These are phyloP conservation scores for Microcebus tavaratra DNA, from an alignment of 2,113 vertebrate genomes.

Conservation along the genomic window DNA sequence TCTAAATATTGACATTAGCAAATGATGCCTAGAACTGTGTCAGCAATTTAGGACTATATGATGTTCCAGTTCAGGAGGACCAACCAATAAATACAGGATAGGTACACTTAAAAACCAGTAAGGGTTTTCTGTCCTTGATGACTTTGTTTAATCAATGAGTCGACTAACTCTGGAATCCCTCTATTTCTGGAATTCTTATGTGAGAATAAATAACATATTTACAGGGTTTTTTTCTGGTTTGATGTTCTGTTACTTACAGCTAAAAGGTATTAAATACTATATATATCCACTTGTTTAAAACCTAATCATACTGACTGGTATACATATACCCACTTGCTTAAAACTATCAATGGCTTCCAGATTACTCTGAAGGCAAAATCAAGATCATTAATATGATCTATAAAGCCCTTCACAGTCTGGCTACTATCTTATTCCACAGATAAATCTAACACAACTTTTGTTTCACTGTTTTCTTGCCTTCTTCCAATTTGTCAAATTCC, in stretches of 20 bases:
- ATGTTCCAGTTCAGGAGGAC: background rate
- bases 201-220: background rate
- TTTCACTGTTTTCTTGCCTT: background rate
- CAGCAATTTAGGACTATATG: background rate
- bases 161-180: background rate
- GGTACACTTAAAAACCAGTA: background rate
- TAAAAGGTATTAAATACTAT: background rate
- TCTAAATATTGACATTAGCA: background rate
- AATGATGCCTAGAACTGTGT: background rate
- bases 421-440: background rate
- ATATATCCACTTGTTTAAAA: background rate
- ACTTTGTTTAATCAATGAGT: background rate
- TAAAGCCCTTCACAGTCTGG: background rate
- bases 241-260: background rate
- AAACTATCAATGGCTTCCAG: background rate
- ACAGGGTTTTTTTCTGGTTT: background rate
- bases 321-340: background rate
- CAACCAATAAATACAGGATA: background rate
- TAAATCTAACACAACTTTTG: background rate
- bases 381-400: background rate
- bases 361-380: background rate
- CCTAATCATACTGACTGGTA: background rate
- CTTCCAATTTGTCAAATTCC: background rate
- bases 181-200: background rate
- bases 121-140: background rate